Base-by-base conservation (phyloP, 2,888 invertebrate genomes). In the Herminia tarsipennalis region DNA sequence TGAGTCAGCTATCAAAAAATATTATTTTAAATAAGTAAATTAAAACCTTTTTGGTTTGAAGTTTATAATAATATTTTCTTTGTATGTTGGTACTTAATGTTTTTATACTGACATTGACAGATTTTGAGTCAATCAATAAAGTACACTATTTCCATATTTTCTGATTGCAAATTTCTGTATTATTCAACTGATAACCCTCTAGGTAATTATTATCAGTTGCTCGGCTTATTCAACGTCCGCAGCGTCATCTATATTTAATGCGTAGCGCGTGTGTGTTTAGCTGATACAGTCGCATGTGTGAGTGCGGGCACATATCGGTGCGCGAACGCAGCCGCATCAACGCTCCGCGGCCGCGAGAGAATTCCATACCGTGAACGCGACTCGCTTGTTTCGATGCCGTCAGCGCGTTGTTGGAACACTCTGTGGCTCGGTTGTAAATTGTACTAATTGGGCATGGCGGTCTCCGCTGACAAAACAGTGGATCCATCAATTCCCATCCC, bases 391-490 rank as follows among this genome's bases (percentile, higher is more conserved):
- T 81, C 83, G 78, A 86, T 84, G 81, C 84, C 83, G 88, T 85
- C 86, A 86, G 86, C 84, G 83, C 84, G 84, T 78, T 78, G 76
- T 84, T 81, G 80, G 80, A 81, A 82, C 78, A 78, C 78, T 80
- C 78, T 83, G 83, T 82, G 83, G 71, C 67, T 66, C 76, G 76
- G 77, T 86, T 86, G 83, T 89, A 86, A 89, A 90, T 88, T 88
- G 83, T 86, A 81, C 88, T 90, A 90, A 89, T 90, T 88, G 85
- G 83, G 78, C 68, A 86, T 87, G 86, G 85, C 88, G 87, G 86
- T 78, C 83, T 82, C 65, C 68, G 74, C 78, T 83, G 70, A 79
- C 82, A 83, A 83, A 81, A 84, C 81, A 83, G 86, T 86, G 78
- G 75, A 76, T 79, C 77, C 82, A 83, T 84, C 81, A 81, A 81